Evolutionary conservation across 2,888 invertebrate genomes (phyloP).

Genomic region (Macaria liturata): DNA sequence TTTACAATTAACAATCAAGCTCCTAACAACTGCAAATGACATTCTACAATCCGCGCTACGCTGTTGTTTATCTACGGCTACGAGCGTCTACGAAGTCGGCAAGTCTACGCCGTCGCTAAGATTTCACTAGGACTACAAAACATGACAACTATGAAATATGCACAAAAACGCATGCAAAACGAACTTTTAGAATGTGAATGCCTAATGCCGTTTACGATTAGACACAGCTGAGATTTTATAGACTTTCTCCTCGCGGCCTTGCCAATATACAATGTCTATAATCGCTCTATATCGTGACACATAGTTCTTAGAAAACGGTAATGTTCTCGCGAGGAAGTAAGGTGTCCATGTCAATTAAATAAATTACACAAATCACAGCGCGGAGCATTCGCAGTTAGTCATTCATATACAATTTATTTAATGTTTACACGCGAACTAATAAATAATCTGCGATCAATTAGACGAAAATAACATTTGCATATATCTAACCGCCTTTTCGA

Average conservation of each 20-base stretch:
- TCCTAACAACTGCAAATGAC: too few species aligned
- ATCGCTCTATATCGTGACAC: constrained; percentile 48
- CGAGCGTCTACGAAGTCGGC: constrained; percentile 16
- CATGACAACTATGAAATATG: constrained; percentile 1
- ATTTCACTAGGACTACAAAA: constrained; percentile 1
- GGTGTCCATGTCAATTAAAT: constrained; percentile 58
- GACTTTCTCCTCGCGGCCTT: constrained; percentile 26
- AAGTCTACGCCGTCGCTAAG: constrained; percentile 23
- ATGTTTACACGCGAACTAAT: constrained; percentile 70
- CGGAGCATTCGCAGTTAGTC: constrained; percentile 55
- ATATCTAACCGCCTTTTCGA: constrained; percentile 55
- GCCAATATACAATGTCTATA: constrained; percentile 32
- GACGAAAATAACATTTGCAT: constrained; percentile 61
- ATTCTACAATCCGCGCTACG: too few species aligned
- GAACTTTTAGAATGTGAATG: constrained; percentile 9
- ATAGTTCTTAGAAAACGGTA: constrained; percentile 45
- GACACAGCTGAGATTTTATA: constrained; percentile 13
- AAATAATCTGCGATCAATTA: constrained; percentile 58
- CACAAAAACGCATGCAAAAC: background rate
- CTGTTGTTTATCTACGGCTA: constrained; percentile 10
- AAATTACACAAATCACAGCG: constrained; percentile 57
- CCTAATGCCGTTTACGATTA: constrained; percentile 13
- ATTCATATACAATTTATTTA: constrained; percentile 65
- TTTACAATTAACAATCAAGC: background rate
- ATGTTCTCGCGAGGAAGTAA: constrained; percentile 56